Evolutionary conservation across 2,113 vertebrate genomes (phyloP).

Genomic region (Corydoras sp.): DNA sequence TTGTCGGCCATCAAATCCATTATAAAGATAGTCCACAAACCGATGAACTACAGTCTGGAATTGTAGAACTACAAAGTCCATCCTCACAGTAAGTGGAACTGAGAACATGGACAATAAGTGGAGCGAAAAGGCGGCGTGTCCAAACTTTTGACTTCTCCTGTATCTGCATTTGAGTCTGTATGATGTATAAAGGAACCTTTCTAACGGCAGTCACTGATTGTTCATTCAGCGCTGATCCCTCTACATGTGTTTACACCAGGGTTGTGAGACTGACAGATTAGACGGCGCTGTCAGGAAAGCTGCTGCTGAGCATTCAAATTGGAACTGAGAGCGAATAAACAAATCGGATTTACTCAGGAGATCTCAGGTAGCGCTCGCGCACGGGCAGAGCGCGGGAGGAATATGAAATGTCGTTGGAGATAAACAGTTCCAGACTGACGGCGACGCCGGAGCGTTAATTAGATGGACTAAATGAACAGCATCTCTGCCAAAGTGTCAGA

Average conservation of each 20-base stretch:
- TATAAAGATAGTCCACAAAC: no score
- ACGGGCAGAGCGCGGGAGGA: not conserved
- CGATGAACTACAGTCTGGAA: no score
- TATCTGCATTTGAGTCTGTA: not conserved
- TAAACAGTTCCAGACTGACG: slow-evolving; percentile 2
- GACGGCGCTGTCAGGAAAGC: slow-evolving; percentile 3
- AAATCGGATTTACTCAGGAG: slow-evolving; percentile 22
- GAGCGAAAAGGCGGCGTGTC: no score
- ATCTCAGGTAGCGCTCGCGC: slow-evolving; percentile 8
- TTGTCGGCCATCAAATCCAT: no score
- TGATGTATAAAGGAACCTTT: not conserved
- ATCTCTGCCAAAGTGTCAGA: no score
- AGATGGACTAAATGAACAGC: slow-evolving; percentile 9
- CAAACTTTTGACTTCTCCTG: no score
- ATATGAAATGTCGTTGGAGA: slow-evolving; percentile 8
- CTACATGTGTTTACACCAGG: slow-evolving; percentile 25
- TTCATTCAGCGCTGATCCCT: slow-evolving; percentile 11
- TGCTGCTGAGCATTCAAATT: slow-evolving; percentile 9
- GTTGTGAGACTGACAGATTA: slow-evolving; percentile 24
- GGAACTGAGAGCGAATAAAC: slow-evolving; percentile 27
- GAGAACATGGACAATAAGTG: no score
- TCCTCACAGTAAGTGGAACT: no score
- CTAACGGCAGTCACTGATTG: slow-evolving; percentile 10
- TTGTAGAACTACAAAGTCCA: no score
- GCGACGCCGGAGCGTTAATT: not conserved